Evolutionary conservation across 2,797 vertebrate genomes (phyloP).

Genomic region (Sphaeramia orbicularis): DNA sequence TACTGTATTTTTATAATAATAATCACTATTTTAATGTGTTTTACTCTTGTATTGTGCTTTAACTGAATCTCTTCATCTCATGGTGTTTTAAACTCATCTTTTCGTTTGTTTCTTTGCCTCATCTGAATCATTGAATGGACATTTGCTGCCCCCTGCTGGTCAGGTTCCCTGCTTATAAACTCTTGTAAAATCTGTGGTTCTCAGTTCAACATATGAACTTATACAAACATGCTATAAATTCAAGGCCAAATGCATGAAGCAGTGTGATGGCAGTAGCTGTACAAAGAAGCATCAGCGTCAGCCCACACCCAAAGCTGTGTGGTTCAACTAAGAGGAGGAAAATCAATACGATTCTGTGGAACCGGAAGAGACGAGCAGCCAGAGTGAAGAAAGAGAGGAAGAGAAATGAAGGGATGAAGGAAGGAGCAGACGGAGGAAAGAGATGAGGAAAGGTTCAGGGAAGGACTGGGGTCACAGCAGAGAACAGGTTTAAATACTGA

Average conservation of each 20-base stretch:
- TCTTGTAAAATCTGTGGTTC: too few species aligned
- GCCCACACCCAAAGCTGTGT: conserved; percentile 27
- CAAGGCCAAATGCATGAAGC: not conserved
- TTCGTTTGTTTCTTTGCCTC: too few species aligned
- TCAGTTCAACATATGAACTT: not conserved
- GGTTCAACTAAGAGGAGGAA: conserved; percentile 17
- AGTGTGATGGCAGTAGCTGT: too few species aligned
- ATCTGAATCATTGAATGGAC: too few species aligned
- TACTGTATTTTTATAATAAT: too few species aligned
- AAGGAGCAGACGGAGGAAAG: not conserved
- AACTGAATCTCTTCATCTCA: too few species aligned
- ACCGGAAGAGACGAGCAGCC: conserved; percentile 31
- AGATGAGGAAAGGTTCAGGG: not conserved
- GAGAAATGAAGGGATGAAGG: not conserved
- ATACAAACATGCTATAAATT: not conserved
- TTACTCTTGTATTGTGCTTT: too few species aligned
- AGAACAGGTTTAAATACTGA: too few species aligned
- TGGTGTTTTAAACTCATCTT: too few species aligned
- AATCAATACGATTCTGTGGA: conserved; percentile 49
- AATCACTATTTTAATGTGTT: too few species aligned
- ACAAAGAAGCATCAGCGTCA: too few species aligned
- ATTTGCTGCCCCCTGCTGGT: not conserved
- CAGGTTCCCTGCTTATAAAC: too few species aligned
- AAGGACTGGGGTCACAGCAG: not conserved
- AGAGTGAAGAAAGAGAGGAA: not conserved